phyloP scores from a whole-genome alignment of 1,140 invertebrate species.

The Drosophila bipectinata region DNA sequence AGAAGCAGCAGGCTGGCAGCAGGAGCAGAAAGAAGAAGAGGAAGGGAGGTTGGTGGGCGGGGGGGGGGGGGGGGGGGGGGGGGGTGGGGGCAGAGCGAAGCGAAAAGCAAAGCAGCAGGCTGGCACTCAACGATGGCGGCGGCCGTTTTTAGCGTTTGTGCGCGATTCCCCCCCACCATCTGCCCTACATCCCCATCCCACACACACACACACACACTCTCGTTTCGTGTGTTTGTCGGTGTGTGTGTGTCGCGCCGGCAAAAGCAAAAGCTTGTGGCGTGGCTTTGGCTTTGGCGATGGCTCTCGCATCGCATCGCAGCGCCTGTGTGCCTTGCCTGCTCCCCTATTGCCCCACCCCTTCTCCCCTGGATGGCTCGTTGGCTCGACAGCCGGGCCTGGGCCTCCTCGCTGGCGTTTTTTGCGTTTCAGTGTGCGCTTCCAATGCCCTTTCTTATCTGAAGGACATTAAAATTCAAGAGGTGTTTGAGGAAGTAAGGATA shows the following conservation, averaged over 20 bases:
- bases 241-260: slow-evolving; percentile 65
- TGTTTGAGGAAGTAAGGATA: background rate
- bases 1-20: slow-evolving; percentile 10
- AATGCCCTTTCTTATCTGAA: slow-evolving; percentile 15
- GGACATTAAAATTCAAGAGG: background rate
- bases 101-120: slow-evolving; percentile 26
- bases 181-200: slow-evolving; percentile 28
- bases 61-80: background rate
- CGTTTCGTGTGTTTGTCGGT: background rate
- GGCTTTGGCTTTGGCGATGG: slow-evolving; percentile 66
- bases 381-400: slow-evolving; percentile 27
- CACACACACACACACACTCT: slow-evolving; percentile 24
- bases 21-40: background rate
- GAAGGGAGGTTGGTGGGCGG: background rate
- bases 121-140: slow-evolving; percentile 54
- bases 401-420: slow-evolving; percentile 78
- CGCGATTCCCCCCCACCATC: slow-evolving; percentile 43
- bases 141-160: slow-evolving; percentile 81
- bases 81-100: slow-evolving; percentile 35
- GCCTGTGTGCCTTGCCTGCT: slow-evolving; percentile 36
- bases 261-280: slow-evolving; percentile 81
- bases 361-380: background rate
- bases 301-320: slow-evolving; percentile 40
- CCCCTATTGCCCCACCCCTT: slow-evolving; percentile 12
- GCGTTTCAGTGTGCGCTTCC: slow-evolving; percentile 64